phyloP scores from a whole-genome alignment of 2,888 invertebrate species.

The Philaethria dido region DNA sequence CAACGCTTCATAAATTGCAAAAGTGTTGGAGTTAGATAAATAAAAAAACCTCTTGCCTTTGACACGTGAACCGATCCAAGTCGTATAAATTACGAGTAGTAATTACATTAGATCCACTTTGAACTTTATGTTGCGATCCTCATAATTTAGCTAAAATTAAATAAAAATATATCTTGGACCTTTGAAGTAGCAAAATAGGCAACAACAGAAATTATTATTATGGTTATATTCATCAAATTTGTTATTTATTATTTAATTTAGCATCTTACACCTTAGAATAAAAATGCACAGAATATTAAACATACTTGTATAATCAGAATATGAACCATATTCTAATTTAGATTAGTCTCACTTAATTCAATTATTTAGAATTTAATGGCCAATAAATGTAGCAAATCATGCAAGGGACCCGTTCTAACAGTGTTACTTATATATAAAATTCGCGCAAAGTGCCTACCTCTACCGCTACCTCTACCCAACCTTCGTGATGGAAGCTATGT shows the following conservation, averaged over 20 bases:
- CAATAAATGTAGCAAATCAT: conserved; percentile 32
- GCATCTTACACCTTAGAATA: no score
- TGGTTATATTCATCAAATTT: background rate
- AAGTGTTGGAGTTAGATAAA: conserved; percentile 36
- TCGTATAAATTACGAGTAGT: conserved; percentile 36
- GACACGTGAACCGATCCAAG: conserved; percentile 34
- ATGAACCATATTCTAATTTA: no score
- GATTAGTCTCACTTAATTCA: background rate
- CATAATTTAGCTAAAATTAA: conserved; percentile 7
- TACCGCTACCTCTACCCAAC: conserved; percentile 53
- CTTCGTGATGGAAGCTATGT: conserved; percentile 70
- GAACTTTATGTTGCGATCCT: conserved; percentile 5
- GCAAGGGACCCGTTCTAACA: conserved; percentile 24
- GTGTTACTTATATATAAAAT: conserved; percentile 51
- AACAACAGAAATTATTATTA: no score
- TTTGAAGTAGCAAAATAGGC: background rate
- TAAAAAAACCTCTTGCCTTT: conserved; percentile 35
- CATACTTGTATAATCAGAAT: no score
- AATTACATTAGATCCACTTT: conserved; percentile 31
- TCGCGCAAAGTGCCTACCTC: conserved; percentile 56
- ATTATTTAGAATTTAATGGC: conserved; percentile 16
- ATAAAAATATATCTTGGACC: background rate
- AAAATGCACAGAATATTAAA: no score
- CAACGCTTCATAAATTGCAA: conserved; percentile 28
- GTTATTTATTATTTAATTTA: no score